phyloP scores from a whole-genome alignment of 2,113 vertebrate genomes.

The Lota lota region DNA sequence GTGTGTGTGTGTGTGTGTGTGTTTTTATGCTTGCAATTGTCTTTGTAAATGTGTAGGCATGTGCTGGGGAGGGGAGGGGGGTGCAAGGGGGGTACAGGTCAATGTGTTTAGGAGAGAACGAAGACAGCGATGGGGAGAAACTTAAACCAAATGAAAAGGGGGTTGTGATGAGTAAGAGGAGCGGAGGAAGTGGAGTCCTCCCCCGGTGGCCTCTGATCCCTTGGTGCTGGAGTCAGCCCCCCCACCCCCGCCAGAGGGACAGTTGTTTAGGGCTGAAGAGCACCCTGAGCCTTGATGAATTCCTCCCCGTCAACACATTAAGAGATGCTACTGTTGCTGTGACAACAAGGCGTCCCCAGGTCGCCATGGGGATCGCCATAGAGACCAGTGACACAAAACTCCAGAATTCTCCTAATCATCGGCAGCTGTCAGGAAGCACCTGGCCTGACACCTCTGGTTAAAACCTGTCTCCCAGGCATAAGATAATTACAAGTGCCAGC shows the following conservation, averaged over 20 bases:
- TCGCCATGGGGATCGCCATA: slow-evolving; percentile 68
- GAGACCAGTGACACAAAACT: slow-evolving; percentile 72
- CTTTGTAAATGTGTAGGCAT: neutral
- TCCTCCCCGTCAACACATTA: slow-evolving; percentile 71
- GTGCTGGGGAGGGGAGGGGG: neutral
- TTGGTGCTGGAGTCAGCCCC: no score
- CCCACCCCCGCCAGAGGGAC: slow-evolving; percentile 61
- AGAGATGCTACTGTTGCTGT: slow-evolving; percentile 70
- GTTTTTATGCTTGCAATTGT: slow-evolving; percentile 5
- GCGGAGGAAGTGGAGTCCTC: slow-evolving; percentile 10
- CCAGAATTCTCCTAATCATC: slow-evolving; percentile 73
- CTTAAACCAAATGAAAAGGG: neutral
- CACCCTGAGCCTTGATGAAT: slow-evolving; percentile 65
- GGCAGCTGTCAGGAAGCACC: slow-evolving; percentile 73
- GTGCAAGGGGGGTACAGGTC: no score
- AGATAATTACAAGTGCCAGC: slow-evolving; percentile 76
- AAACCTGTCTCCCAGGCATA: slow-evolving; percentile 77
- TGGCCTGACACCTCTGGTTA: slow-evolving; percentile 76
- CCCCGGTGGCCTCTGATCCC: no score
- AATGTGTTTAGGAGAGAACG: no score
- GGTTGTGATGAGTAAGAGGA: neutral
- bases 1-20: slow-evolving; percentile 8
- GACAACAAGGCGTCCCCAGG: slow-evolving; percentile 66
- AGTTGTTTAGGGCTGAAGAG: slow-evolving; percentile 65
- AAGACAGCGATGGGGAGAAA: neutral